phyloP scores from a whole-genome alignment of 2,888 invertebrate genomes.

The Ochlodes sylvanus region DNA sequence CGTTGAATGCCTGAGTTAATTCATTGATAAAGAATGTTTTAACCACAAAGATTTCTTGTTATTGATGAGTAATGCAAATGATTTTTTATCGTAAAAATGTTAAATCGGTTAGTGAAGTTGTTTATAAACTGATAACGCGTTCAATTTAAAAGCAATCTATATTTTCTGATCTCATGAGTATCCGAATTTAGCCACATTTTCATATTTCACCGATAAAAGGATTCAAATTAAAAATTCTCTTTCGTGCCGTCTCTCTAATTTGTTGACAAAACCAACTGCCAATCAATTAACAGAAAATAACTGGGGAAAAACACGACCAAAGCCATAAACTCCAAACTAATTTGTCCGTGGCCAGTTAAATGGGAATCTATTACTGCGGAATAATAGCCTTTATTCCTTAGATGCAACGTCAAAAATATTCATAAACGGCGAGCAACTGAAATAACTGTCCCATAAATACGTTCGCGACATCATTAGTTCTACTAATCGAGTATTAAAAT shows the following conservation, averaged over 20 bases:
- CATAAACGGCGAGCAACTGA: conserved; percentile 42
- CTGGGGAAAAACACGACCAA: conserved; percentile 30
- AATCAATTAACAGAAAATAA: conserved; percentile 49
- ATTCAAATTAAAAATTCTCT: conserved; percentile 42
- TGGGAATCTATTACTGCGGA: conserved; percentile 40
- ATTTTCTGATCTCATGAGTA: no score
- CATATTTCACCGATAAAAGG: conserved; percentile 42
- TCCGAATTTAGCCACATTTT: no score
- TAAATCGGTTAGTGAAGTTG: no score
- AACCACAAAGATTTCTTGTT: conserved; percentile 13
- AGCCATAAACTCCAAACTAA: conserved; percentile 44
- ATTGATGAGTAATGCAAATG: not conserved
- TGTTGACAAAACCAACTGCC: conserved; percentile 47
- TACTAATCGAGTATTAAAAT: conserved; percentile 64
- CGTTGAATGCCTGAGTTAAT: conserved; percentile 12
- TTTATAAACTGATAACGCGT: no score
- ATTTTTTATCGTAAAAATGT: conserved; percentile 40
- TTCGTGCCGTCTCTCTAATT: conserved; percentile 46
- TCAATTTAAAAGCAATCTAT: no score
- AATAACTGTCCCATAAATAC: conserved; percentile 61
- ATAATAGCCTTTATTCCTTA: conserved; percentile 46
- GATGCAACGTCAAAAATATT: conserved; percentile 51
- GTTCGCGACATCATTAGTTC: conserved; percentile 59
- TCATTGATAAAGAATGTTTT: conserved; percentile 24
- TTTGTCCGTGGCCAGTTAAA: conserved; percentile 50